Evolutionary conservation across 2,113 vertebrate genomes (phyloP).

Genomic region (Laterallus jamaicensis): DNA sequence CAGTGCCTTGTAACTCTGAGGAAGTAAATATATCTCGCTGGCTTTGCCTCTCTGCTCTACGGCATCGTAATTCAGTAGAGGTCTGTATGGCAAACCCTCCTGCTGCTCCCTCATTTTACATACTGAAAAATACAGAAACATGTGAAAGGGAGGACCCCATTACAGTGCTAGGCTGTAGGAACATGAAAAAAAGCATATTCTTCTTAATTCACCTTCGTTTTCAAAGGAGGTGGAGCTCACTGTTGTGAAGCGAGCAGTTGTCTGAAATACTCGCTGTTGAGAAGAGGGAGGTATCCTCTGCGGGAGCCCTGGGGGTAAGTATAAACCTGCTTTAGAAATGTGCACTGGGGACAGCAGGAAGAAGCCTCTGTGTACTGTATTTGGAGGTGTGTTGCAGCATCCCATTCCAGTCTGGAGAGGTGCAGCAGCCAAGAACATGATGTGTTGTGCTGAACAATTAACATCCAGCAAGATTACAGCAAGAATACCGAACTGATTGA

Average conservation of each 20-base stretch:
- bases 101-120: not conserved
- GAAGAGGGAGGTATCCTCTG: not conserved
- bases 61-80: not conserved
- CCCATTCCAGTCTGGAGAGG: not conserved
- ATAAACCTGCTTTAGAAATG: not conserved
- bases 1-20: not conserved
- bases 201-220: not conserved
- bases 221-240: not conserved
- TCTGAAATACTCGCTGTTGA: not conserved
- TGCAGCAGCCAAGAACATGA: not conserved
- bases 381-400: not conserved
- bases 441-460: not conserved
- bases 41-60: not conserved
- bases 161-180: not conserved
- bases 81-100: not conserved
- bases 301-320: not conserved
- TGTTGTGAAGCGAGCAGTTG: not conserved
- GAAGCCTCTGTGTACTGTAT: fast-evolving
- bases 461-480: not conserved
- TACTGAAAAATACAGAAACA: not conserved
- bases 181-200: not conserved
- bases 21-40: not conserved
- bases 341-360: not conserved
- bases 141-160: not conserved
- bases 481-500: not conserved